These are phyloP conservation scores for Decapterus maruadsi DNA, from an alignment of 2,797 vertebrate species.

Conservation along the genomic window DNA sequence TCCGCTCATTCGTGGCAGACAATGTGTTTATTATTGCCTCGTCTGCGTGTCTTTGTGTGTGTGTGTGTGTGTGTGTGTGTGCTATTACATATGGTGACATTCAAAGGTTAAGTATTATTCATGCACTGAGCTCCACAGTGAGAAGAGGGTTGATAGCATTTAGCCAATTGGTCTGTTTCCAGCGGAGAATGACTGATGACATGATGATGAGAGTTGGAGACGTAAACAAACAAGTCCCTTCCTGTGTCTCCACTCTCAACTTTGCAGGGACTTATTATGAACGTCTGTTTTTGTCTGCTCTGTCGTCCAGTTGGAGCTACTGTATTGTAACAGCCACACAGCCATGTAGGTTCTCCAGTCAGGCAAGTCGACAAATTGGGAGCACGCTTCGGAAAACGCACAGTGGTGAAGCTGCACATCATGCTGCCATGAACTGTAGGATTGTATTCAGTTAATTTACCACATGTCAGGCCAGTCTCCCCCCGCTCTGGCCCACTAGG, in stretches of 20 bases:
- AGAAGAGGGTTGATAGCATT: conserved; percentile 27
- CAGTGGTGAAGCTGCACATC: background rate
- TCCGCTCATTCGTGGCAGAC: background rate
- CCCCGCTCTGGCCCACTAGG: background rate
- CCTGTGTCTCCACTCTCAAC: background rate
- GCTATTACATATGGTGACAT: conserved; percentile 35
- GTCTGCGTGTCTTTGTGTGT: background rate
- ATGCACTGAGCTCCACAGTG: conserved; percentile 21
- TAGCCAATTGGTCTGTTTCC: conserved; percentile 36
- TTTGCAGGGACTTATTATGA: background rate
- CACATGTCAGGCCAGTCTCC: background rate
- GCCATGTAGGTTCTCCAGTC: background rate
- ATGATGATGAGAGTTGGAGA: conserved; percentile 11
- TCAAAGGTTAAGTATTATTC: conserved; percentile 51
- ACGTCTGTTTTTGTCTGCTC: background rate
- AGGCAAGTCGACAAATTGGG: background rate
- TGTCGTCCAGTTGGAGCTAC: background rate
- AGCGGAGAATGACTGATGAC: conserved; percentile 36
- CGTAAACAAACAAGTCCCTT: conserved; percentile 19
- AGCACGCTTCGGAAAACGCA: too few species aligned
- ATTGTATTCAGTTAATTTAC: conserved; percentile 1
- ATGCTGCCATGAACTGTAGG: background rate
- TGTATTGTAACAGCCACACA: background rate
- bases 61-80: background rate
- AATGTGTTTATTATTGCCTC: background rate